Evolutionary conservation across 2,888 invertebrate genomes (phyloP), one percentile per base, ranked within the genome.

Genomic region (Acleris emargana): DNA sequence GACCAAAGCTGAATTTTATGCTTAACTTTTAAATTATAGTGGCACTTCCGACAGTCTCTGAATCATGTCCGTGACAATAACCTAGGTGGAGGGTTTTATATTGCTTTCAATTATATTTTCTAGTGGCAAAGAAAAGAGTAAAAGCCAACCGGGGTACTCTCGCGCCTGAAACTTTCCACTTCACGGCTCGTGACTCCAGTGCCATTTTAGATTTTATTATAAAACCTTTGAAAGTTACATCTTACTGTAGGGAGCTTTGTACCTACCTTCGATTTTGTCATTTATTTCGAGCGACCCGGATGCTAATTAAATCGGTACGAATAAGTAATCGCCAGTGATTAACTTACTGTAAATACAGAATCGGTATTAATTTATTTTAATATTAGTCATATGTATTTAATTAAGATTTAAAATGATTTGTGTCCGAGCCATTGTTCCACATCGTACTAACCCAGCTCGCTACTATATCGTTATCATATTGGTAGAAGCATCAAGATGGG

Each of bases 141-240:
- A 75, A 77, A 73, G 69, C 72, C 75, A 75, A 74, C 74, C 71
- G 70, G 67, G 69, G 74, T 71, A 72, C 75, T 75, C 71, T 71
- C 71, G 76, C 76, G 73, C 76, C 59, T 64, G 59, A 78, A 82
- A 86, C 79, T 85, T 85, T 84, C 78, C 76, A 72, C 82, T 85
- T 79, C 76, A 82, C 77, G 79, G 78, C 81, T 78, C 78, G 72
- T 78, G 76, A 79, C 78, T 83, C 79, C 74, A 74, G 73, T 77
- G 80, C 80, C 82, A 84, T 86, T 84, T 81, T 71, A 83, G 77
- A 77, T 83, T 82, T 80, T 79, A 81, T 84, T 82, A 82, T 79
- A 83, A 74, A 76, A 75, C 70, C 71, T 71, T 76, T 75, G 67
- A 74, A 69, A 75, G 70, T 73, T 72, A 71, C 75, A 71, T 71